phyloP scores from a whole-genome alignment of 2,113 vertebrate genomes.

The Thunnus maccoyii region DNA sequence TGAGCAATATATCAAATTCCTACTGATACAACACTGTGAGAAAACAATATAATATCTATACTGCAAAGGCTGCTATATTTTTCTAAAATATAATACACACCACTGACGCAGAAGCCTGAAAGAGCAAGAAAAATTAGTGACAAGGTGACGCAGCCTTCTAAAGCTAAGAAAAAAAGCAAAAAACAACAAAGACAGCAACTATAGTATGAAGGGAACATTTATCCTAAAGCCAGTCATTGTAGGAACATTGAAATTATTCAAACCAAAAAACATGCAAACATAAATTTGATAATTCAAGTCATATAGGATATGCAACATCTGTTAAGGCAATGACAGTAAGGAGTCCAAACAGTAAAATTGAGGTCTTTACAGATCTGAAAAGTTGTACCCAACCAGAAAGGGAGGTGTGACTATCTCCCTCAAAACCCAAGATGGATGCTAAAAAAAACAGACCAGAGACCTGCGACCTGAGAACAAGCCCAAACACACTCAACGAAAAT shows the following conservation, averaged over 20 bases:
- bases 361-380: background rate
- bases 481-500: background rate
- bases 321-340: background rate
- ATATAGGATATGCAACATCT: constrained; percentile 3
- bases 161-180: background rate
- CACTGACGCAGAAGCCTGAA: background rate
- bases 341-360: background rate
- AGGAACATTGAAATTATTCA: background rate
- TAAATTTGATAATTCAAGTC: background rate
- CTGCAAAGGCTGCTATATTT: background rate
- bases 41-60: background rate
- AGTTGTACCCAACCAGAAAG: background rate
- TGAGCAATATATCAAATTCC: constrained; percentile 15
- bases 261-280: constrained; percentile 1
- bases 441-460: background rate
- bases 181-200: background rate
- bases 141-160: background rate
- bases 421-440: background rate
- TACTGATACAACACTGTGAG: constrained; percentile 1
- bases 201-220: background rate
- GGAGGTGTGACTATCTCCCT: background rate
- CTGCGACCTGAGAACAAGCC: background rate
- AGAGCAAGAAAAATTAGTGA: background rate
- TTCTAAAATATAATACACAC: background rate
- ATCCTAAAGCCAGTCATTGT: background rate